Conservation (phyloP, 2,113 vertebrate genomes). For the Heteronetta atricapilla region DNA sequence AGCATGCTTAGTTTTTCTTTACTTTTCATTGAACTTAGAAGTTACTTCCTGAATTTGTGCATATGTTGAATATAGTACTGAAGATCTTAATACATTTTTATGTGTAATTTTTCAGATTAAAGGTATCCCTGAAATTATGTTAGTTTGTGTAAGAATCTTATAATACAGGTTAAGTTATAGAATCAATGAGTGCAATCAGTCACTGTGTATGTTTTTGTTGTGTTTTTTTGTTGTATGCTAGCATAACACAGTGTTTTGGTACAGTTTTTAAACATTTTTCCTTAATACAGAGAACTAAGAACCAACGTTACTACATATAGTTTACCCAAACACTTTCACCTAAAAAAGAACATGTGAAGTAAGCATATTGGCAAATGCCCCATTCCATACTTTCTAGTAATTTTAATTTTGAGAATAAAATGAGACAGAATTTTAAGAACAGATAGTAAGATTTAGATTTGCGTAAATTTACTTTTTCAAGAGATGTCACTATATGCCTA, state of each 20-base stretch:
- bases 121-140: background rate
- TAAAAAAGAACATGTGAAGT: background rate
- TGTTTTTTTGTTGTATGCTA: too few species aligned
- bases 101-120: background rate
- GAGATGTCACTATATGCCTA: background rate
- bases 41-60: background rate
- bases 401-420: constrained; percentile 17
- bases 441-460: background rate
- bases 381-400: background rate
- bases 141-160: background rate
- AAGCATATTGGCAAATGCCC: background rate
- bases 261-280: background rate
- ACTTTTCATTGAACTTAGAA: background rate
- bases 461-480: background rate
- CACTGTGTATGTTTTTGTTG: background rate
- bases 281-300: background rate
- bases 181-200: background rate
- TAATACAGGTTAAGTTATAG: background rate
- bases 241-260: background rate
- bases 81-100: background rate
- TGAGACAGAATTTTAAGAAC: background rate
- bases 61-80: background rate
- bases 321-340: background rate
- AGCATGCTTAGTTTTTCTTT: background rate
- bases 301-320: background rate